Percentiles rank a stretch among this genome's conserved stretches.
These are phyloP conservation scores for Spizella passerina DNA, from an alignment of 2,797 vertebrate genomes.

Conservation along the genomic window DNA sequence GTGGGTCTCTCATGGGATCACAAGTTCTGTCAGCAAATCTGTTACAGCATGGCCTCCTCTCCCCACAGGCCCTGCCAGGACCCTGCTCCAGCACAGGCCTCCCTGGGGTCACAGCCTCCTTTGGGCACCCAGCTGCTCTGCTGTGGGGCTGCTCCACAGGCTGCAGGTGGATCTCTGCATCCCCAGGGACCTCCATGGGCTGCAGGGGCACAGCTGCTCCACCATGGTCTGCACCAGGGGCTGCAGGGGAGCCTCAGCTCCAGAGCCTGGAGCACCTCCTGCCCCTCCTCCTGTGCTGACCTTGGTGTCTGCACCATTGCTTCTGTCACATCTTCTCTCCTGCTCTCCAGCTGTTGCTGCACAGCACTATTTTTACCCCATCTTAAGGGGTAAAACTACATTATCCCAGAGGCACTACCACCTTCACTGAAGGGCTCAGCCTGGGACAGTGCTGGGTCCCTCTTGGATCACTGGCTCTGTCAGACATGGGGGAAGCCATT, in stretches of 20 bases:
- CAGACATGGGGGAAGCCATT: rapidly evolving
- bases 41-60: background rate
- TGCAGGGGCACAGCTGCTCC: background rate
- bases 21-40: background rate
- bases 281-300: background rate
- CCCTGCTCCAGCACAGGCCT: background rate
- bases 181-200: background rate
- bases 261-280: background rate
- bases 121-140: rapidly evolving
- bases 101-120: background rate
- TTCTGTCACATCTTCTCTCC: background rate
- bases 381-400: background rate
- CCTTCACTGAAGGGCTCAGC: background rate
- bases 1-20: background rate
- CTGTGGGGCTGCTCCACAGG: rapidly evolving
- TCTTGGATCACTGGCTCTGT: background rate
- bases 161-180: background rate
- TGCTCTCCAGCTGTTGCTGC: background rate
- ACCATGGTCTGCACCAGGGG: background rate
- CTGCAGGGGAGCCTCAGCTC: background rate
- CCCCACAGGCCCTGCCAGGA: background rate
- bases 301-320: background rate
- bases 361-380: background rate
- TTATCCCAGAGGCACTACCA: background rate
- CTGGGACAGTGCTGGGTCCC: background rate